Base-by-base conservation (phyloP, 2,888 invertebrate species). In the Drosophila kuntzei region DNA sequence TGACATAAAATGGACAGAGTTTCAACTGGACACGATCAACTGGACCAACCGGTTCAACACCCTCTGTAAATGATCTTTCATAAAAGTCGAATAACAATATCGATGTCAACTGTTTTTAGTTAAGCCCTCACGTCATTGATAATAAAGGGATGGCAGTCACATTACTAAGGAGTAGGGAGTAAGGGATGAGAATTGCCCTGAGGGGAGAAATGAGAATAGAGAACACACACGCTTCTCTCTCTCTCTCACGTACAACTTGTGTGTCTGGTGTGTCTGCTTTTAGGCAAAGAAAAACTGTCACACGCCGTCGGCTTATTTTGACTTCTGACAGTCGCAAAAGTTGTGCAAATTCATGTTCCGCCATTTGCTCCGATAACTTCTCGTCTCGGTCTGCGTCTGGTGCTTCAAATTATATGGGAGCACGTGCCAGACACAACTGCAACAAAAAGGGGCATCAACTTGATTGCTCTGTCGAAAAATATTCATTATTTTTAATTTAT, bases 281-380 rank as follows among this genome's bases (percentile, higher is more conserved):
- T 63, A 62, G 70, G 58, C 64, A 74, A 61, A n/a, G n/a, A n/a
- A n/a, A 71, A 80, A 79, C 60, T 78, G 82, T 76, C 82, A 73
- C 65, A 77, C 61, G 75, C 64, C 62, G 83, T 88, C 84, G 80
- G 87, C 80, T 88, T 80, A 76, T 62, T 65, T 71, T 80, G 87
- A 87, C 84, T 88, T 88, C 79, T 86, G 89, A 88, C 84, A 86
- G 79, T 61, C 58, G 62, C 43, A 22, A 71, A 76, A 76, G 76
- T 87, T 87, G 71, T 82, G 85, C 71, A 76, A 86, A 73, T 78
- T 78, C 78, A 71, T 73, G 84, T 66, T 66, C 41, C 53, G 58
- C 20, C 53, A 46, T 44, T 34, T 43, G 18, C 16, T 27, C 32
- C 50, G 12, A 44, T 55, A 51, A 67, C 68, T 14, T 14, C 27